A percentile compares a stretch with the other conserved stretches of the same genome.
These are phyloP conservation scores for Falco berigora DNA, from an alignment of 2,797 vertebrate genomes.

Conservation along the genomic window DNA sequence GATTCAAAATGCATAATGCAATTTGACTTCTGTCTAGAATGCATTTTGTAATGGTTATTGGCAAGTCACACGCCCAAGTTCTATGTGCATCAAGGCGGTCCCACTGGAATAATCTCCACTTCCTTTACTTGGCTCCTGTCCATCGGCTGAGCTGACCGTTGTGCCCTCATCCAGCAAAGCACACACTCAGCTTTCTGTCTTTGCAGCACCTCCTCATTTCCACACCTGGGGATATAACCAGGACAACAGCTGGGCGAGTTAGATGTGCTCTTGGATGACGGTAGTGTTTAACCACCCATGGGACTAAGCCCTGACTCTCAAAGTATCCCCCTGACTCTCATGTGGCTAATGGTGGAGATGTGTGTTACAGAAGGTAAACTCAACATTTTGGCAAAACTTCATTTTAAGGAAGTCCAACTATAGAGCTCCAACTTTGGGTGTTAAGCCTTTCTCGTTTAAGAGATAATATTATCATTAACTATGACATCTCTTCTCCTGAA, in stretches of 20 bases:
- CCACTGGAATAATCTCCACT: background rate
- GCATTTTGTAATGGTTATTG: background rate
- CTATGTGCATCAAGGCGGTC: background rate
- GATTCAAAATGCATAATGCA: background rate
- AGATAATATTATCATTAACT: background rate
- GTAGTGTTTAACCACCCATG: background rate
- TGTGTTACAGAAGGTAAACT: background rate
- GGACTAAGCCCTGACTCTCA: background rate
- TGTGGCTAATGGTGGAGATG: background rate
- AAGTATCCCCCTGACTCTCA: background rate
- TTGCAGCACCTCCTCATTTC: background rate
- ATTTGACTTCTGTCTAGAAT: background rate
- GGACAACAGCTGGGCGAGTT: background rate
- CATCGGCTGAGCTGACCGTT: background rate
- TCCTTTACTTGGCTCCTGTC: background rate
- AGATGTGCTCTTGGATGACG: background rate
- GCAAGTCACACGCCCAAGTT: background rate
- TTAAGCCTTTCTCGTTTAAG: background rate
- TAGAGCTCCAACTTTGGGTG: background rate
- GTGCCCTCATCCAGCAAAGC: background rate
- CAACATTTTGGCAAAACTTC: conserved; percentile 30
- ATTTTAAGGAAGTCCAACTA: background rate
- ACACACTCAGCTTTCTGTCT: background rate
- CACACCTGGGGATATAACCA: background rate
- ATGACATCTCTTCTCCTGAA: background rate